phyloP scores from a whole-genome alignment of 2,888 invertebrate genomes.

The Hylaea fasciaria region DNA sequence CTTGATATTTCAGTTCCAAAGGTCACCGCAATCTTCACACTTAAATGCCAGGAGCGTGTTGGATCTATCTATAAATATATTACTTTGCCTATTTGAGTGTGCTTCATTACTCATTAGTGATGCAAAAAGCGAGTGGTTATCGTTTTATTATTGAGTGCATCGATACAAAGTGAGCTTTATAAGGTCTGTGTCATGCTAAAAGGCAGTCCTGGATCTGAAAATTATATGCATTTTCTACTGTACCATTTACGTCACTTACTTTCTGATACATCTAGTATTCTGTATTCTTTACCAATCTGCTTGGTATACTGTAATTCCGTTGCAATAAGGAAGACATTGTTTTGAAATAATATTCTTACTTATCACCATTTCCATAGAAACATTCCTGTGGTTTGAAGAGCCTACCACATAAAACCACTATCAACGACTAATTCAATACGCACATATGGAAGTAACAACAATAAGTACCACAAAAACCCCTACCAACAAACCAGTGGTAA shows the following conservation, averaged over 20 bases:
- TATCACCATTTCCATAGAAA: too few species aligned
- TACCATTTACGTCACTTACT: too few species aligned
- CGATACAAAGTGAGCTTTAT: constrained; percentile 23
- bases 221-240: constrained; percentile 1
- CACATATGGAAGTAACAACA: too few species aligned
- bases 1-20: constrained; percentile 32
- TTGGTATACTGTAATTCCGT: too few species aligned
- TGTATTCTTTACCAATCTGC: too few species aligned
- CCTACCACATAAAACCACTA: too few species aligned
- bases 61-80: constrained; percentile 25
- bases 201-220: constrained; percentile 14
- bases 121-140: constrained; percentile 34
- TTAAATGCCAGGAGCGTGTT: constrained; percentile 31
- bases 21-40: constrained; percentile 26
- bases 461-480: too few species aligned
- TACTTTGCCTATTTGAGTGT: constrained; percentile 9
- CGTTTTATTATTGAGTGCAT: constrained; percentile 28
- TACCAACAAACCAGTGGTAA: neutral
- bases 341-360: too few species aligned
- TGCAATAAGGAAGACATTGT: too few species aligned
- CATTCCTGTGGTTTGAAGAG: too few species aligned
- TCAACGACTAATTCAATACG: too few species aligned
- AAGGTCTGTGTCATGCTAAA: constrained; percentile 28
- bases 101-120: constrained; percentile 35
- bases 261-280: too few species aligned